These are phyloP conservation scores for Leucoraja ocellata DNA, from an alignment of 2,797 vertebrate genomes.

Conservation along the genomic window DNA sequence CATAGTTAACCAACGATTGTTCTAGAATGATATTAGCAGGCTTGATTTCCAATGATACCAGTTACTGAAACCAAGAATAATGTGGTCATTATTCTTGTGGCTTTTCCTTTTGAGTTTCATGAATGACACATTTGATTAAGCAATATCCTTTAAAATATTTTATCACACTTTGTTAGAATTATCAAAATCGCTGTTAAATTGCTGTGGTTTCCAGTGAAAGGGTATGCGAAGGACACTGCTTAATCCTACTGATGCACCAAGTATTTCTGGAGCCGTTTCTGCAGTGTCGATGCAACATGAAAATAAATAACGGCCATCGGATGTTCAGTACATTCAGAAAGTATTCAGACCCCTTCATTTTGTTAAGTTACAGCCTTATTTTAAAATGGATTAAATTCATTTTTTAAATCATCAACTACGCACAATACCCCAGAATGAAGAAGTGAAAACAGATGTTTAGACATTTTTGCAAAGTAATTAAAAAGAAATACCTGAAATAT, in stretches of 20 bases:
- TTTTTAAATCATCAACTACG: too few relatives aligned
- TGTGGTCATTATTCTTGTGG: background rate
- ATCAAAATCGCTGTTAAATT: background rate
- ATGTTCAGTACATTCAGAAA: background rate
- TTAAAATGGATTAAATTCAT: too few relatives aligned
- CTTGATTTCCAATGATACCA: background rate
- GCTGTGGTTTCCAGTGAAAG: background rate
- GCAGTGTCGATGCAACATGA: conserved; percentile 3
- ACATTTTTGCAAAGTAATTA: too few relatives aligned
- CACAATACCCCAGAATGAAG: too few relatives aligned
- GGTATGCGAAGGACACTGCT: background rate
- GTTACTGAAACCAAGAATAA: background rate
- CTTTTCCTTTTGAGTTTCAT: background rate
- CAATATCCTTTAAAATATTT: background rate
- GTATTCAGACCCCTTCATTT: too few relatives aligned
- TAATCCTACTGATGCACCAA: conserved; percentile 19
- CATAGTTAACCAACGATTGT: conserved; percentile 43
- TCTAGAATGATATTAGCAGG: conserved; percentile 34
- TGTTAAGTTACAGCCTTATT: too few relatives aligned
- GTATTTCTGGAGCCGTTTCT: background rate
- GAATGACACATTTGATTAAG: background rate
- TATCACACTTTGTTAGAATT: background rate
- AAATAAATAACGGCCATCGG: conserved; percentile 14
- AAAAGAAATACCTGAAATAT: too few relatives aligned
- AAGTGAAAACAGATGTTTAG: too few relatives aligned